phyloP scores from a whole-genome alignment of 2,888 invertebrate genomes.

The Callyntrura guangdongensis region DNA sequence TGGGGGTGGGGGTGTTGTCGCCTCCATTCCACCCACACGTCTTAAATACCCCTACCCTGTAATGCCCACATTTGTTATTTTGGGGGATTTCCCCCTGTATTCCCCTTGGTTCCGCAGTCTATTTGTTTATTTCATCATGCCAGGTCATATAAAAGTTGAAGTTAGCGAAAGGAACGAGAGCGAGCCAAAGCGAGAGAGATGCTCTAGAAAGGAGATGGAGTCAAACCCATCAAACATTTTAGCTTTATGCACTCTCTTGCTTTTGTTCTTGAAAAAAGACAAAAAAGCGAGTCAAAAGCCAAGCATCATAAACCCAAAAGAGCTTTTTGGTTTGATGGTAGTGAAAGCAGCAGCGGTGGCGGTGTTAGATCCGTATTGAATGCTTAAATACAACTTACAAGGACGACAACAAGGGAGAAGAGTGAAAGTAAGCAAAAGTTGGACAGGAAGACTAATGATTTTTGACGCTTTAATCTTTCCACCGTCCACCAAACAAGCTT shows the following conservation, averaged over 20 bases:
- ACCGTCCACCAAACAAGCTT: slow-evolving; percentile 5
- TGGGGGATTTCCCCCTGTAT: too few species aligned
- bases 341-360: neutral
- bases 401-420: neutral
- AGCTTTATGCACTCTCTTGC: slow-evolving; percentile 24
- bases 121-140: too few species aligned
- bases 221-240: slow-evolving; percentile 64
- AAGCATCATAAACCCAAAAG: neutral
- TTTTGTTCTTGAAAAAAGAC: slow-evolving; percentile 37
- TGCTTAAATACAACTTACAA: neutral
- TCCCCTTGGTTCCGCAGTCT: too few species aligned
- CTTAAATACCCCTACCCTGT: too few species aligned
- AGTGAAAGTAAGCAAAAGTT: slow-evolving; percentile 69
- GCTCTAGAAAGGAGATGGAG: slow-evolving; percentile 44
- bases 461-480: slow-evolving; percentile 83
- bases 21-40: too few species aligned
- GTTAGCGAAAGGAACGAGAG: too few species aligned
- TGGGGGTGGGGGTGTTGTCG: too few species aligned
- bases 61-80: too few species aligned
- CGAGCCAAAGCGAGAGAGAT: too few species aligned
- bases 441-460: slow-evolving; percentile 84
- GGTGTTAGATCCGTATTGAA: neutral
- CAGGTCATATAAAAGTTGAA: too few species aligned
- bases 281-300: neutral
- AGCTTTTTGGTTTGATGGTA: neutral